Base-by-base conservation (phyloP, 1,140 invertebrate species). In the Oreohelix idahoensis region DNA sequence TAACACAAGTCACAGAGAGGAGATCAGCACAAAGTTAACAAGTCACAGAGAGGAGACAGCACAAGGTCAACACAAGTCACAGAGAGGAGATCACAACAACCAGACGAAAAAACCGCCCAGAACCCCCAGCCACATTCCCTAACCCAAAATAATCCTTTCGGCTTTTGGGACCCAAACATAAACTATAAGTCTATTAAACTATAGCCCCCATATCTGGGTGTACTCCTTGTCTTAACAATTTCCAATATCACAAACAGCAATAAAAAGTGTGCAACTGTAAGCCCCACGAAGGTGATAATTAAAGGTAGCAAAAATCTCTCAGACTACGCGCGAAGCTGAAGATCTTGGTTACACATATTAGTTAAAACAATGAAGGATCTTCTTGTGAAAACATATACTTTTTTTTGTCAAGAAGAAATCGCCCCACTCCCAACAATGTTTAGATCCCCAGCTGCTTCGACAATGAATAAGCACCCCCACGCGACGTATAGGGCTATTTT, bases 341-440 rank as follows among this genome's bases (percentile, higher is more conserved):
- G 4, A 10, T 32, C 63, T 17, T 32, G 17, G 63, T 32, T 66
- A 66, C 63, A 66, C 5, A 32, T 10, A 29, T 66, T 17, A 66
- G 63, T 17, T 29, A 66, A 66, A 66, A 66, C 63, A 66, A 66
- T 66, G 63, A 29, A 29, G n/a, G 63, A 32, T 32, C 63, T 66
- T 8, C n/a, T 5, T 66, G n/a, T 13, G n/a, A 5, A 29, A 8
- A 66, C 51, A 45, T 45, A 45, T 5, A 45, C 5, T 15, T 45
- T 8, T 45, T 8, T 45, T 26, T 32, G n/a, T 66, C 5, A 35
- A 29, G n/a, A n/a, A n/a, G n/a, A n/a, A n/a, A n/a, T n/a, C n/a
- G n/a, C n/a, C n/a, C n/a, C n/a, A n/a, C n/a, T n/a, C n/a, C 5
- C 29, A 32, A 66, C 8, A 32, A 32, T 66, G 1, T 66, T 29